Conservation (phyloP, 1,140 invertebrate species). For the Formica exsecta region DNA sequence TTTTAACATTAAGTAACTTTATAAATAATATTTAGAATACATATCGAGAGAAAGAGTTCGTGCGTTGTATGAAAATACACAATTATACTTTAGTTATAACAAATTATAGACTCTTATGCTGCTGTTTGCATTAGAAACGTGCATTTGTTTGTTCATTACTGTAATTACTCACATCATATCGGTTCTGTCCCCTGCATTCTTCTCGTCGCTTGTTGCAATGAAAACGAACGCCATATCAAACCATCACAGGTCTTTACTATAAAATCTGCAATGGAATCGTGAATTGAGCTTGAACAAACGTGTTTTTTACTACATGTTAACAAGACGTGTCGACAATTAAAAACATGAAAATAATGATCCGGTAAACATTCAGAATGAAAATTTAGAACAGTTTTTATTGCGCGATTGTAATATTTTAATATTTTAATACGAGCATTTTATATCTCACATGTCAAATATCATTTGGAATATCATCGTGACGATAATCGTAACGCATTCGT, state of each 20-base stretch:
- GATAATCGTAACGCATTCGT: slow-evolving; percentile 34
- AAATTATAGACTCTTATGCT: slow-evolving; percentile 50
- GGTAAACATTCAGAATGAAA: background rate
- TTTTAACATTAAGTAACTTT: slow-evolving; percentile 17
- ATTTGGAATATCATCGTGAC: background rate
- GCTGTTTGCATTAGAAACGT: slow-evolving; percentile 53
- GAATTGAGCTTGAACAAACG: background rate
- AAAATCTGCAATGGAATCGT: background rate
- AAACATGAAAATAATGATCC: background rate
- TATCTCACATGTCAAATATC: slow-evolving; percentile 1
- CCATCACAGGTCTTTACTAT: background rate
- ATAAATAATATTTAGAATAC: slow-evolving; percentile 5
- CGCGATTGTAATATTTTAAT: slow-evolving; percentile 15
- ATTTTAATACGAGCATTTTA: background rate
- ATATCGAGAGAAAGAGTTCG: background rate
- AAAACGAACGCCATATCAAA: background rate
- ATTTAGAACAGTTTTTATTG: background rate
- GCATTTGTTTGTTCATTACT: slow-evolving; percentile 58
- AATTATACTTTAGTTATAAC: slow-evolving; percentile 54
- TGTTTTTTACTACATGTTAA: background rate
- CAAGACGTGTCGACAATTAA: background rate
- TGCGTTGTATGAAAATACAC: slow-evolving; percentile 27
- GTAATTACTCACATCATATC: slow-evolving; percentile 36
- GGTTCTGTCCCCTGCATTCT: background rate
- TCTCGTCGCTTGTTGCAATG: background rate